These are phyloP conservation scores for Betta splendens DNA, from an alignment of 2,797 vertebrate species.

Conservation along the genomic window DNA sequence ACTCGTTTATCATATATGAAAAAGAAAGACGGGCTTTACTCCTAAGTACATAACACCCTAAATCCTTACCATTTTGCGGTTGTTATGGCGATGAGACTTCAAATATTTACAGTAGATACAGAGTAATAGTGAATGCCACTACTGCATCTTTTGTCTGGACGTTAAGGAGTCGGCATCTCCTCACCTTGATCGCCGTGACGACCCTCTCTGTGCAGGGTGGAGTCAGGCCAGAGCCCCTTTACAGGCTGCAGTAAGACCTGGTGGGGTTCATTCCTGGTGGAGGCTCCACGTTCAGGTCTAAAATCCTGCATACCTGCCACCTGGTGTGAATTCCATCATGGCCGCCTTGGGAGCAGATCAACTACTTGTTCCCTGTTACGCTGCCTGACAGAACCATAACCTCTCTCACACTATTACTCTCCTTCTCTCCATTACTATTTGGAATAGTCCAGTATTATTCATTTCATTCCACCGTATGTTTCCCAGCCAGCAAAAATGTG, in stretches of 20 bases:
- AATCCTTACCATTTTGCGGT: background rate
- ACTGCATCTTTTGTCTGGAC: background rate
- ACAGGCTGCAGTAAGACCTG: too few relatives aligned
- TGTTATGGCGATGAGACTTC: background rate
- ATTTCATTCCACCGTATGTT: conserved; percentile 6
- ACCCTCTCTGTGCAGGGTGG: too few relatives aligned
- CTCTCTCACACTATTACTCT: background rate
- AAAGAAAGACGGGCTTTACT: background rate
- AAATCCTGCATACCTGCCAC: conserved; percentile 16
- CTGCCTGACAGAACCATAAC: background rate
- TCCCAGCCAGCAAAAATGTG: conserved; percentile 12
- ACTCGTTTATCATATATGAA: conserved; percentile 10
- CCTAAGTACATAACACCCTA: background rate
- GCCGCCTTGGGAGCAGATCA: conserved; percentile 17
- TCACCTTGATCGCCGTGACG: too few relatives aligned
- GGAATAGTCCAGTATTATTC: too few relatives aligned
- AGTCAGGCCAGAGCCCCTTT: too few relatives aligned
- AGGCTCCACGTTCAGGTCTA: conserved; percentile 8
- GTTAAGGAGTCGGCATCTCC: too few relatives aligned
- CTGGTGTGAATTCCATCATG: background rate
- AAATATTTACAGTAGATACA: background rate
- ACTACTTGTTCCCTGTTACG: background rate
- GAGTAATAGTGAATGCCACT: conserved; percentile 5
- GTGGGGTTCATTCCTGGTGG: background rate
- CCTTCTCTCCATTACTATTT: background rate